These are phyloP conservation scores for Tetramorium alpestre DNA, from an alignment of 1,140 invertebrate species.

Conservation along the genomic window DNA sequence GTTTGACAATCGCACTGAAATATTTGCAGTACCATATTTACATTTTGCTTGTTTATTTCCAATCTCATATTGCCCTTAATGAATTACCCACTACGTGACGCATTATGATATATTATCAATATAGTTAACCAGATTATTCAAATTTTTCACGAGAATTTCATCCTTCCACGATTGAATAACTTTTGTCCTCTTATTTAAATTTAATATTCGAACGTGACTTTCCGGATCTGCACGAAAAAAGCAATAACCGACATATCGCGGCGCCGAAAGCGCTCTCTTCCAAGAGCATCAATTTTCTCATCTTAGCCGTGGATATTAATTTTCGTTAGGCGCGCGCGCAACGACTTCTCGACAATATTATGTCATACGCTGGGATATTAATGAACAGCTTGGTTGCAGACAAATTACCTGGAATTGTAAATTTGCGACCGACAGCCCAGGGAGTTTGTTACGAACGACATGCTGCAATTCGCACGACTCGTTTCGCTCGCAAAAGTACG, in stretches of 20 bases:
- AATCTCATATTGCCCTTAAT: not conserved
- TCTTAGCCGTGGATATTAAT: not conserved
- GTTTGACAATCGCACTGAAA: not conserved
- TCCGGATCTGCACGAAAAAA: not conserved
- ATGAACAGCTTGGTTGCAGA: not conserved
- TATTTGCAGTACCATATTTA: conserved; percentile 3
- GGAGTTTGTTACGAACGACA: not conserved
- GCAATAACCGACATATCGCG: not conserved
- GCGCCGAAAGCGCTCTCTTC: not conserved
- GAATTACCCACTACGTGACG: not conserved
- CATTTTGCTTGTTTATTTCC: not conserved
- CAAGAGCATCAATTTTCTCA: not conserved
- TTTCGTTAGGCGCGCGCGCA: not conserved
- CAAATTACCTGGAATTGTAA: not conserved
- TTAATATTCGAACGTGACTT: not conserved
- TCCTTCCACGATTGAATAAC: not conserved
- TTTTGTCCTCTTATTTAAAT: not conserved
- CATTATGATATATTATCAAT: not conserved
- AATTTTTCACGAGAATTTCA: not conserved
- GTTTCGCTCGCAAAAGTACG: no score
- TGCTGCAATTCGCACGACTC: not conserved
- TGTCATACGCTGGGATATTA: not conserved
- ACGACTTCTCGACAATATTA: not conserved
- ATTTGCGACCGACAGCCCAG: not conserved
- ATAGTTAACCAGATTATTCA: not conserved